Conservation (phyloP, 2,888 invertebrate genomes). For the Lymantria dispar region DNA sequence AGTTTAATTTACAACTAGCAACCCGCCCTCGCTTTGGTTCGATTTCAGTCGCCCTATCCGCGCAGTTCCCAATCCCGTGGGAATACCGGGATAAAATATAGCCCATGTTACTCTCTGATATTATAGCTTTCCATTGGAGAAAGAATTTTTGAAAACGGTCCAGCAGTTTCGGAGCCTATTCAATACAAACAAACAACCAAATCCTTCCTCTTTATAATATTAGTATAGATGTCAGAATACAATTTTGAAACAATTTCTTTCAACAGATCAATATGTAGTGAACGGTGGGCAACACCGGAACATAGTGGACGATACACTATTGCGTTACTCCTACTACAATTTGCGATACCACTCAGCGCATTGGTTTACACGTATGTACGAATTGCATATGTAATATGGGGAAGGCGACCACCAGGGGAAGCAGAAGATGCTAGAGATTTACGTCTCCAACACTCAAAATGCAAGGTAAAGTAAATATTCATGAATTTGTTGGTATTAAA, state of each 20-base stretch:
- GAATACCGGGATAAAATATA: too few relatives aligned
- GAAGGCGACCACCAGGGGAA: slow-evolving; percentile 92
- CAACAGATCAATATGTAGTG: slow-evolving; percentile 86
- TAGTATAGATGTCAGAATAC: too few relatives aligned
- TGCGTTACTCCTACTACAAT: slow-evolving; percentile 90
- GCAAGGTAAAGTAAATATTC: slow-evolving; percentile 85
- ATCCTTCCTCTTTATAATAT: too few relatives aligned
- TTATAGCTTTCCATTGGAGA: too few relatives aligned
- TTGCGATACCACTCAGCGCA: slow-evolving; percentile 90
- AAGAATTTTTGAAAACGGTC: too few relatives aligned
- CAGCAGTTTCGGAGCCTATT: too few relatives aligned
- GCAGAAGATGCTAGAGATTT: slow-evolving; percentile 92
- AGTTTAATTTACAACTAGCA: too few relatives aligned
- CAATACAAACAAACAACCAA: too few relatives aligned
- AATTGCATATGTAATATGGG: slow-evolving; percentile 94
- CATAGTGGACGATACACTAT: slow-evolving; percentile 89
- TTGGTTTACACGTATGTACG: slow-evolving; percentile 92
- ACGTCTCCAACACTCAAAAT: slow-evolving; percentile 91
- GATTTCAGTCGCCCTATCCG: too few relatives aligned
- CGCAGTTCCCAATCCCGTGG: too few relatives aligned
- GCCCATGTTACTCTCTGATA: too few relatives aligned
- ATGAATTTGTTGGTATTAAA: not conserved
- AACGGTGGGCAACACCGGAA: slow-evolving; percentile 85
- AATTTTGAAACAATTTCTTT: slow-evolving; percentile 31
- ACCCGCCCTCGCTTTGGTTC: too few relatives aligned